Evolutionary conservation across 1,140 invertebrate genomes (phyloP), one percentile per base, ranked within the genome.

Genomic region (Orchestia grillus): DNA sequence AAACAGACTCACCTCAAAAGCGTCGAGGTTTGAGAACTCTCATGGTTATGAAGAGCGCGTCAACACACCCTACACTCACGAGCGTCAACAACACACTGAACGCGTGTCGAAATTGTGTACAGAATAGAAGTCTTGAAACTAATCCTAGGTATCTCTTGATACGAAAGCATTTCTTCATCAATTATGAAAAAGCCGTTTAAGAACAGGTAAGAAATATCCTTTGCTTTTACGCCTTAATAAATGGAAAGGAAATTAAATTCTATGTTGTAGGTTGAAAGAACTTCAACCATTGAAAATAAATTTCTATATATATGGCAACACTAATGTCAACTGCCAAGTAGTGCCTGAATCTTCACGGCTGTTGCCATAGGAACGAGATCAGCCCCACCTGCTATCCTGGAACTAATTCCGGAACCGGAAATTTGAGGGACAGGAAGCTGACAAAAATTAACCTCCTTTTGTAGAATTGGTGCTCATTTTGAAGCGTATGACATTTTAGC

Each of bases 31-130:
- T 91, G 88, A 91, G 88, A 91, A 91, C 88, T 91, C 88, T 91
- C 88, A 91, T 91, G 88, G 88, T 91, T 91, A 91, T 91, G 88
- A 91, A 44, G 88, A 91, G 88, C 88, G 88, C 88, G 88, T 91
- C 41, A 42, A 91, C 44, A 91, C 88, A 23, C 87, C 88, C 41
- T 16, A 91, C 88, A 91, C 41, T 42, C 88, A 91, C 88, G 88
- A 91, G 88, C 88, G 88, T 91, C 88, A 91, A 91, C 88, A 91
- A 91, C 88, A 91, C 88, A 91, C 88, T 91, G 28, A 91, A 44
- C 3, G 62, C 1, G 1, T 77, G 28, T 3, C 11, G 62, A 77
- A 36, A 77, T 15, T 77, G 11, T 77, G 62, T 77, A 77, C 62
- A 77, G 62, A 77, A 77, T 28, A 77, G 62, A 77, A 77, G 62